Evolutionary conservation across 2,113 vertebrate genomes (phyloP), one percentile per base, ranked within the genome.

Genomic region (Onychostoma macrolepis): DNA sequence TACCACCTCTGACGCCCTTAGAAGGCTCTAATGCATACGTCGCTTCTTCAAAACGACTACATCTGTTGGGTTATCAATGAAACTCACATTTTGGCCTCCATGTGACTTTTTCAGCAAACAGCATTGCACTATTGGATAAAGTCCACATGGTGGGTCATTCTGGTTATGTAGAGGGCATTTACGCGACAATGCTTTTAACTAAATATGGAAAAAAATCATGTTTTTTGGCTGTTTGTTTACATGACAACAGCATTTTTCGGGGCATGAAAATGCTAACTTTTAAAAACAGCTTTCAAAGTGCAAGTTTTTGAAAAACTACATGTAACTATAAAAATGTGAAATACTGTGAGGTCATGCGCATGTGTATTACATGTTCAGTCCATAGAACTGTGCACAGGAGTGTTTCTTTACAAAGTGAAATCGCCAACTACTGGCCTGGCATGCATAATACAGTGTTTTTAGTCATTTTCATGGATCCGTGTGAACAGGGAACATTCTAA

Each of bases 1-100:
- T 53, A 71, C 56, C 33, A 80, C 77, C 83, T n/a, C 26, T 26
- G 28, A 58, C 21, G 26, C 80, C 33, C 80, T 26, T 15, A 80
- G 24, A 36, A 76, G 26, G 15, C 13, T 36, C 45, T 33, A 84
- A 67, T 7, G 45, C 24, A n/a, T 9, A 79, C 4, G 13, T 2
- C 7, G 26, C 19, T 69, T 63, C 19, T 76, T 63, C 58, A 84
- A 53, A 84, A 45, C 38, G 28, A 43, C 36, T 65, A 12, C 1
- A 28, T 81, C 79, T 3, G n/a, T 19, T 26, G n/a, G 36, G 56
- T 81, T 43, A 65, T 81, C n/a, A 61, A 74, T 53, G 84, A 2
- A 78, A 8, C 6, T 28, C 13, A 26, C 38, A 45, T 75, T 45
- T 41, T 41, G 9, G n/a, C 36, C 33, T 41, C 33, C 10, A 24